phyloP scores from a whole-genome alignment of 2,888 invertebrate species.

The Hirtodrosophila duncani region DNA sequence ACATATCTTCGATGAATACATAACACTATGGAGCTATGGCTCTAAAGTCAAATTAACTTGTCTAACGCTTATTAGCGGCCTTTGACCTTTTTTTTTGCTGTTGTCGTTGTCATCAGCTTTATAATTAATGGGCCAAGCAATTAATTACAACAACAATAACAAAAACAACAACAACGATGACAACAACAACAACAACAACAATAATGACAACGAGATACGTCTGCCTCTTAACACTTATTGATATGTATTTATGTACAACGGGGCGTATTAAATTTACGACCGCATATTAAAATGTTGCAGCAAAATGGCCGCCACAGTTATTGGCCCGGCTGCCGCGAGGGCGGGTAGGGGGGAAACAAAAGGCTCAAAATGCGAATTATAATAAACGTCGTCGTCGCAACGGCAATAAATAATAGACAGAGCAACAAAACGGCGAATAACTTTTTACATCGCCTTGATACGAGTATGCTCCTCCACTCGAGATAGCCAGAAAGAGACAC shows the following conservation, averaged over 20 bases:
- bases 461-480: constrained; percentile 27
- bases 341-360: constrained; percentile 20
- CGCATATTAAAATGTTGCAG: constrained; percentile 72
- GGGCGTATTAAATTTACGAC: constrained; percentile 69
- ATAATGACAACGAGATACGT: constrained; percentile 13
- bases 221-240: constrained; percentile 58
- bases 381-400: constrained; percentile 67
- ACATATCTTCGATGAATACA: not conserved
- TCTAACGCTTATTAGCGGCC: constrained; percentile 63
- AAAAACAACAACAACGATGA: constrained; percentile 18
- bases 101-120: constrained; percentile 52
- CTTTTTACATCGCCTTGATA: constrained; percentile 63
- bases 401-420: constrained; percentile 67
- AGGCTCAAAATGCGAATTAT: constrained; percentile 62
- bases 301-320: constrained; percentile 55
- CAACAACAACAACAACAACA: constrained; percentile 16
- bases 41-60: constrained; percentile 56
- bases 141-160: constrained; percentile 50
- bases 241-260: constrained; percentile 69
- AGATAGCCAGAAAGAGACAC: constrained; percentile 6
- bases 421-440: constrained; percentile 58
- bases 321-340: no score
- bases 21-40: constrained; percentile 12
- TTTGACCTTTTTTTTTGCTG: constrained; percentile 50
- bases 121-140: constrained; percentile 64